Evolutionary conservation across 1,140 invertebrate species (phyloP).

Genomic region (Hermatobates lingyangjiaoensis): DNA sequence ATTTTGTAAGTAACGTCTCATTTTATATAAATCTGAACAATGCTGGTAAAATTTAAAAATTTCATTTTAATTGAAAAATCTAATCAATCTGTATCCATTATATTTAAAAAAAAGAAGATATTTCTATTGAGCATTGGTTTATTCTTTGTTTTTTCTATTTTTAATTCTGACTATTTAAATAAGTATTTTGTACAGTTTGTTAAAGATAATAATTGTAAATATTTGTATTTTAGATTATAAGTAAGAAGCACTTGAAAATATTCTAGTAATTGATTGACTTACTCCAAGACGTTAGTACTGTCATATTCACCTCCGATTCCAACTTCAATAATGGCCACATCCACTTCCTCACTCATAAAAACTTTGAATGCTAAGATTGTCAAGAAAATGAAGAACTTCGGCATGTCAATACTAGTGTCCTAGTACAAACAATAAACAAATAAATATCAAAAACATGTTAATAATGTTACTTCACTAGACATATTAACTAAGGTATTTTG

Average conservation of each 20-base stretch:
- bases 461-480: no score
- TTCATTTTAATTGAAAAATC: no score
- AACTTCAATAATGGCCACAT: slow-evolving; percentile 89
- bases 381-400: slow-evolving; percentile 84
- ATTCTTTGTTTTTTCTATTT: no score
- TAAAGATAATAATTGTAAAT: background rate
- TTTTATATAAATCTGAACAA: no score
- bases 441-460: no score
- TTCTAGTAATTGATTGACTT: slow-evolving; percentile 14
- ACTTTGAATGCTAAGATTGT: slow-evolving; percentile 81
- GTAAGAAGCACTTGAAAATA: background rate
- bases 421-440: no score
- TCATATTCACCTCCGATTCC: slow-evolving; percentile 93
- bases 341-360: slow-evolving; percentile 69
- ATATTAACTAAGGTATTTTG: no score
- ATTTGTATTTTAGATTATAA: background rate
- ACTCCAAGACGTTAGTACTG: slow-evolving; percentile 81
- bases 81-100: no score
- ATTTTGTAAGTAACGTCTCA: no score
- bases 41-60: no score
- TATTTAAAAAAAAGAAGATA: no score
- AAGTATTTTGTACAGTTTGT: background rate
- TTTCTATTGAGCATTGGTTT: no score
- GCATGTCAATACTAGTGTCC: slow-evolving; percentile 54
- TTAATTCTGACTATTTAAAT: background rate